Evolutionary conservation across 2,888 invertebrate genomes (phyloP).

Genomic region (Eilema depressum): DNA sequence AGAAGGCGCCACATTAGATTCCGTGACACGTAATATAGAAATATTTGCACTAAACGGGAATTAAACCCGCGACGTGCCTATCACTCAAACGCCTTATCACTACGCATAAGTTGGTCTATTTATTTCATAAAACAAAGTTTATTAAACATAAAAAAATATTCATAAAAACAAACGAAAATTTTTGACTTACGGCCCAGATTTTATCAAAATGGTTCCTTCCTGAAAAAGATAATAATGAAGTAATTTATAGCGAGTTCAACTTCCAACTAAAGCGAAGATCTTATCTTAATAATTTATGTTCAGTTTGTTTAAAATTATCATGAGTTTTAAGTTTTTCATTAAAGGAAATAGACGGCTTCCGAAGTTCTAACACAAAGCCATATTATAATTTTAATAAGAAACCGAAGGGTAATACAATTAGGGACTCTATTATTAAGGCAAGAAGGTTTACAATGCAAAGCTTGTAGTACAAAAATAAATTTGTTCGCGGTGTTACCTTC

Average conservation of each 20-base stretch:
- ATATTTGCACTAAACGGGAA: too few relatives aligned
- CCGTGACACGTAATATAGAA: too few relatives aligned
- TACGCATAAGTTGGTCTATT: too few relatives aligned
- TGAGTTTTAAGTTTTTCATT: neutral
- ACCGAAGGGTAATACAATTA: neutral
- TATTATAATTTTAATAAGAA: neutral
- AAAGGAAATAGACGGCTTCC: neutral
- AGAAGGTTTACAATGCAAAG: too few relatives aligned
- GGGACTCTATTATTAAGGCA: neutral
- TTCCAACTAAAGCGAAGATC: slow-evolving; percentile 2
- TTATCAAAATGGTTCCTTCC: neutral
- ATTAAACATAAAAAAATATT: neutral
- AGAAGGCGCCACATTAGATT: too few relatives aligned
- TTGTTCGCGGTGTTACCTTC: neutral
- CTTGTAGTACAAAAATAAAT: too few relatives aligned
- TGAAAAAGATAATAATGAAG: neutral
- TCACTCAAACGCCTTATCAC: too few relatives aligned
- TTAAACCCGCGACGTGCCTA: too few relatives aligned
- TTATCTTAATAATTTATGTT: neutral
- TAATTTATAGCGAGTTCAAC: neutral
- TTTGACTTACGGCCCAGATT: neutral
- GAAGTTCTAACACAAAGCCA: neutral
- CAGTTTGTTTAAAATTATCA: neutral
- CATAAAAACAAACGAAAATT: neutral
- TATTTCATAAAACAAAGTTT: neutral